Percentiles rank a stretch among this genome's conserved stretches.
Conservation (phyloP, 2,888 invertebrate genomes). For the Drosophila koepferae region DNA sequence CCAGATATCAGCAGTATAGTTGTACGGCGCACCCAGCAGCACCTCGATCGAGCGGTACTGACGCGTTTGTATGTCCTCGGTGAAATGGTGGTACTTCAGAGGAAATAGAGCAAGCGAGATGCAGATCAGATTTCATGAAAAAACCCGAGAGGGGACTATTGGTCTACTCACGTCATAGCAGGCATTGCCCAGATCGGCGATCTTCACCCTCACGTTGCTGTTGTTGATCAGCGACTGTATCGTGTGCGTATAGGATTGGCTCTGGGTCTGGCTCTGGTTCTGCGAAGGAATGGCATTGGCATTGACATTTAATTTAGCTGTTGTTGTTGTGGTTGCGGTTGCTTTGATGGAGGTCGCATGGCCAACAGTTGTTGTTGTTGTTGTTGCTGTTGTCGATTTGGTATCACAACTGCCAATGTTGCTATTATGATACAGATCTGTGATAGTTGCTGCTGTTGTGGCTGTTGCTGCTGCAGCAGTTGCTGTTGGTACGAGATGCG, state of each 20-base stretch:
- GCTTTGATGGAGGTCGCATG: constrained; percentile 30
- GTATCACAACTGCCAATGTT: constrained; percentile 36
- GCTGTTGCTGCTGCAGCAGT: background rate
- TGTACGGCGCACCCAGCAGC: constrained; percentile 89
- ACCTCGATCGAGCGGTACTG: constrained; percentile 94
- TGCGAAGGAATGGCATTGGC: constrained; percentile 82
- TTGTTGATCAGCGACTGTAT: constrained; percentile 85
- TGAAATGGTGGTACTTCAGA: constrained; percentile 89
- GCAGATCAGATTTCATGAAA: background rate
- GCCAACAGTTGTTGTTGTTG: constrained; percentile 36
- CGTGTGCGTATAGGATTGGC: constrained; percentile 83
- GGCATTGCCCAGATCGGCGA: constrained; percentile 94
- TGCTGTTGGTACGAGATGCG: constrained; percentile 59
- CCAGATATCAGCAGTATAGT: constrained; percentile 93
- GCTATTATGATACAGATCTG: constrained; percentile 55
- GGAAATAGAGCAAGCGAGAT: constrained; percentile 54
- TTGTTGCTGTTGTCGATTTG: constrained; percentile 11
- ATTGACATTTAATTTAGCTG: constrained; percentile 75
- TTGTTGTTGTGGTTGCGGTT: constrained; percentile 44
- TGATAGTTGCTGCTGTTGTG: constrained; percentile 33
- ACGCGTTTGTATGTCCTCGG: constrained; percentile 93
- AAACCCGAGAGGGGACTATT: too few relatives aligned
- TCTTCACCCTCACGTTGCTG: constrained; percentile 89
- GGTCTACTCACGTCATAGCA: constrained; percentile 89
- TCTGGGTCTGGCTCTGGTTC: constrained; percentile 80